Percentiles rank a stretch among this genome's conserved stretches.
Evolutionary conservation across 2,888 invertebrate genomes (phyloP).

Genomic region (Bunonema sp.): DNA sequence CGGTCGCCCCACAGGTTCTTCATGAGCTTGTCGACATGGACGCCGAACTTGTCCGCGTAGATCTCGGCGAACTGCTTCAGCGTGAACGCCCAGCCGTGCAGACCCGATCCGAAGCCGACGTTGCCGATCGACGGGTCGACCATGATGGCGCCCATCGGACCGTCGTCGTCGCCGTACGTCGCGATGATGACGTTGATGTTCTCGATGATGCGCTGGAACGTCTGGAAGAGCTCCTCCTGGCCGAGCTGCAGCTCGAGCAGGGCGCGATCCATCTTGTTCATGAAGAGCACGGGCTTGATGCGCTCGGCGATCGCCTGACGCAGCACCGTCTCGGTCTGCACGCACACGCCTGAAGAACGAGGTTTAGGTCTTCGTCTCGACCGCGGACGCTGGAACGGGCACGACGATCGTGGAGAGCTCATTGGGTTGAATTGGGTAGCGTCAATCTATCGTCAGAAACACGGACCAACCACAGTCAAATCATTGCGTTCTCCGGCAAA

Average conservation of each 20-base stretch:
- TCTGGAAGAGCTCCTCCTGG: slow-evolving; percentile 84
- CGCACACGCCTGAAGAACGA: slow-evolving; percentile 83
- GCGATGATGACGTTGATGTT: slow-evolving; percentile 99
- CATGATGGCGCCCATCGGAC: slow-evolving; percentile 96
- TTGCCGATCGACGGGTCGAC: slow-evolving; percentile 94
- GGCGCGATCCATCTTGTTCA: slow-evolving; percentile 99
- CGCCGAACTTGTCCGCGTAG: slow-evolving; percentile 96
- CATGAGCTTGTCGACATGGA: slow-evolving; percentile 85
- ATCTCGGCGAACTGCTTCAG: slow-evolving; percentile 97
- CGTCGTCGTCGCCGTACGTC: slow-evolving; percentile 87
- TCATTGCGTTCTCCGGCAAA: background rate
- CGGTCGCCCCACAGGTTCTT: slow-evolving; percentile 87
- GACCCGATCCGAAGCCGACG: slow-evolving; percentile 96
- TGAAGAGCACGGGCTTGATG: slow-evolving; percentile 98
- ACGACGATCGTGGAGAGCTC: too few species aligned
- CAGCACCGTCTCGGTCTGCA: slow-evolving; percentile 97
- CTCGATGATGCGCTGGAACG: slow-evolving; percentile 90
- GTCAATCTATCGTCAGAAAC: too few species aligned
- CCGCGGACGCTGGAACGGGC: too few species aligned
- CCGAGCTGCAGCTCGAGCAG: slow-evolving; percentile 87
- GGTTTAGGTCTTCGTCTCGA: too few species aligned
- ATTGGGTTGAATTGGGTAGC: too few species aligned
- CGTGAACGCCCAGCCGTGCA: slow-evolving; percentile 99
- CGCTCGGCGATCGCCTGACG: slow-evolving; percentile 99
- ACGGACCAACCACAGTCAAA: background rate